Evolutionary conservation across 2,888 invertebrate genomes (phyloP), one percentile per base, ranked within the genome.

Genomic region (Tenthredo notha): DNA sequence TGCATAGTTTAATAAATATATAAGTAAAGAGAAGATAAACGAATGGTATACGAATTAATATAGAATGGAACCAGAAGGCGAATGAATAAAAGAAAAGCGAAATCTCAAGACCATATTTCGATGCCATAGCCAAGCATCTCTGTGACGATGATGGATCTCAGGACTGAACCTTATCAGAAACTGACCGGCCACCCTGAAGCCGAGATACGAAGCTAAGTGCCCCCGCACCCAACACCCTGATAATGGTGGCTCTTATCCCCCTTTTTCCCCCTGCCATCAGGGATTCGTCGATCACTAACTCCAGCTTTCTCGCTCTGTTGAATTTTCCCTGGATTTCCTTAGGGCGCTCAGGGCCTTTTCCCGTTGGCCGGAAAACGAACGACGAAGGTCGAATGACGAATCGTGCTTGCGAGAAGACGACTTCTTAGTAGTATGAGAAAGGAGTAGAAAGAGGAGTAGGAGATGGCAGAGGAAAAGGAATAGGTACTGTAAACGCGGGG

Each of bases 121-220:
- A 25, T 9, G 54, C 33, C 10, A 18, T 0, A 33, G 40, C 21
- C 18, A 61, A 37, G 50, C 21, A 25, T 58, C 29, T 74, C 21
- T 33, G 58, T 70, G 83, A 83, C 67, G 83, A 83, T 47, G 83
- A 83, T 83, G 67, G 83, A 83, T 83, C 33, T 83, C n/a, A 50
- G 67, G 83, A 29, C 47, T 29, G 21, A 21, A 21, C 47, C 70
- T 83, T 83, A 83, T 83, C 83, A 25, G 70, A 70, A 47, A 58
- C 83, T 83, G 83, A 83, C 83, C 83, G 70, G 25, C 70, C 47
- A 37, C 67, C 54, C 29, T 43, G 54, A 43, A 25, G 40, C 33
- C 58, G 61, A 80, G 80, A 80, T 80, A 61, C 9, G 80, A 1
- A 80, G 80, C 80, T 61, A 80, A 80, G 80, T 80, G 61, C 80